Base-by-base conservation (phyloP, 2,797 vertebrate genomes). In the Artibeus jamaicensis region DNA sequence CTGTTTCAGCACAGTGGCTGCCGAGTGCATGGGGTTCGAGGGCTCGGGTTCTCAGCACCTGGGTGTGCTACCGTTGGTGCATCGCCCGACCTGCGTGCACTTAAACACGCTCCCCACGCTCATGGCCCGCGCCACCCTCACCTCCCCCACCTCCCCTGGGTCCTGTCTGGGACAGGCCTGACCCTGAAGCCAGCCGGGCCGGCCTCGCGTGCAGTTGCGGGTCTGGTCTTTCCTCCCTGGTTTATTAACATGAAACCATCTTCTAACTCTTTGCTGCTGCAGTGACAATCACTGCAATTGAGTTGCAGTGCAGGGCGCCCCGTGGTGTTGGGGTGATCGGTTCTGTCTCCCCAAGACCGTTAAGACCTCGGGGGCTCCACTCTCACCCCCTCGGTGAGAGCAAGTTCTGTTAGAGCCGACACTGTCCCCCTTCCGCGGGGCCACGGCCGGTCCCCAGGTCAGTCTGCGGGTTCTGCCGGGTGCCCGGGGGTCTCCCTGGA, bases 191-290 rank as follows among this genome's bases (percentile, higher is more conserved):
- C 67, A 15, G 24, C 42, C 5, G 1, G 70, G 70, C 55, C 3
- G 15, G 57, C 29, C n/a, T 24, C 26, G 7, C 1, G 6, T 4
- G 22, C 1, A 0, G 21, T 14, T 11, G 15, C 0, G 6, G 24
- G 39, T 14, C 34, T 2, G 0, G 37, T 34, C 50, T 37, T 19
- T 18, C 21, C 83, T 83, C 76, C 0, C 21, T 91, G 74, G 32
- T 46, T 81, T 86, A 85, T 95, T 90, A 93, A 91, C 85, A 50
- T 46, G 18, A 89, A 89, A 84, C 79, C 79, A 55, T 50, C 57
- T 95, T 74, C 86, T 48, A 62, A 87, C 65, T 91, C 39, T 42
- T 42, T 42, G 39, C 39, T n/a, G 4, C 84, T 34, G 53, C 37
- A 84, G 5, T 67, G 79, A 91, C 65, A 70, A 9, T 55, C 15